These are phyloP conservation scores for Scaptomyza flava DNA, from an alignment of 2,888 invertebrate genomes.

Conservation along the genomic window DNA sequence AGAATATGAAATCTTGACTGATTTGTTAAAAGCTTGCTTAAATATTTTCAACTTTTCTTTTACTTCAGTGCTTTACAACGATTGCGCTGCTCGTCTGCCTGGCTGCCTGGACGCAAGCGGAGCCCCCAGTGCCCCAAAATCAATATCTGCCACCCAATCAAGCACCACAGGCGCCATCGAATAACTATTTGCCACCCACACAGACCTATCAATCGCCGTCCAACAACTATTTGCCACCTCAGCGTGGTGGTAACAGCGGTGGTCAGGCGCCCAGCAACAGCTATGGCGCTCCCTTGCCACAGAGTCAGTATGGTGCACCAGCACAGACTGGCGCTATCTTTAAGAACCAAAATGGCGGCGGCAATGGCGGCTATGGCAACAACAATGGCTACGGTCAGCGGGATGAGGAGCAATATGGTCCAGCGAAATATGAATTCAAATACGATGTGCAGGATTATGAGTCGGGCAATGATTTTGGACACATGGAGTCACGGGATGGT, in stretches of 20 bases:
- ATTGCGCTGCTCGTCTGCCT: slow-evolving; percentile 82
- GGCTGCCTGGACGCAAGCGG: slow-evolving; percentile 81
- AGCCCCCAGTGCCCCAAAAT: slow-evolving; percentile 83
- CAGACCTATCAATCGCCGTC: slow-evolving; percentile 83
- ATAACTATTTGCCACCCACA: slow-evolving; percentile 85
- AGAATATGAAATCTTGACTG: slow-evolving; percentile 5
- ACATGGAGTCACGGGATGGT: slow-evolving; percentile 87
- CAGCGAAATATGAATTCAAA: slow-evolving; percentile 89
- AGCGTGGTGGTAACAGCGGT: slow-evolving; percentile 44
- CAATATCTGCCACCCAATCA: slow-evolving; percentile 85
- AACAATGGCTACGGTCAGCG: slow-evolving; percentile 66
- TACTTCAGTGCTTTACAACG: slow-evolving; percentile 81
- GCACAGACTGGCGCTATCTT: slow-evolving; percentile 85
- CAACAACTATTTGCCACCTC: slow-evolving; percentile 85
- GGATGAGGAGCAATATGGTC: slow-evolving; percentile 86
- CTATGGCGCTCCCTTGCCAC: slow-evolving; percentile 78
- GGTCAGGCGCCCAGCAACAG: slow-evolving; percentile 76
- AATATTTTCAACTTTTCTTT: not conserved
- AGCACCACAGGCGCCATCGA: slow-evolving; percentile 79
- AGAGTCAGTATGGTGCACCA: slow-evolving; percentile 86
- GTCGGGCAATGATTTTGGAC: slow-evolving; percentile 88
- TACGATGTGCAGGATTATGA: slow-evolving; percentile 88
- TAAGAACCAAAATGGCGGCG: slow-evolving; percentile 77
- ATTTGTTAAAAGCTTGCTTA: slow-evolving; percentile 12
- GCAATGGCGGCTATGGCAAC: slow-evolving; percentile 57